These are phyloP conservation scores for Machimus rusticus DNA, from an alignment of 2,888 invertebrate species.

Conservation along the genomic window DNA sequence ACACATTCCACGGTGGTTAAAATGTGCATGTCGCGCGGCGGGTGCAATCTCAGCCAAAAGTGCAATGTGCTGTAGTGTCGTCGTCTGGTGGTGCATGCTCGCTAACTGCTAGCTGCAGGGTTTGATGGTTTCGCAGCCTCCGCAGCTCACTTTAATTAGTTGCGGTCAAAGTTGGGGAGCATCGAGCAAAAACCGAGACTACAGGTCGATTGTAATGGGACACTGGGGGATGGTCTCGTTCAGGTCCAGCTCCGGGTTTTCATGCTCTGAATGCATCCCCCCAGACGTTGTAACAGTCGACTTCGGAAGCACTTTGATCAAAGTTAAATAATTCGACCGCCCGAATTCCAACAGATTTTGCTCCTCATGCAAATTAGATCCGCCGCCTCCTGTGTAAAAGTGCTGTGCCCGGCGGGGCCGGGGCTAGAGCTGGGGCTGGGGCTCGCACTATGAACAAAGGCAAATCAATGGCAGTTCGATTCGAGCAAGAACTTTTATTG, in stretches of 20 bases:
- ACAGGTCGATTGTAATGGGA: neutral
- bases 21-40: constrained; percentile 11
- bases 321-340: constrained; percentile 12
- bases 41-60: constrained; percentile 26
- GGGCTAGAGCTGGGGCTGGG: neutral
- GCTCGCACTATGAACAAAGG: constrained; percentile 2
- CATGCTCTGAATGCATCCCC: neutral
- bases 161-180: constrained; percentile 6
- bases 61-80: constrained; percentile 12
- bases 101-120: neutral
- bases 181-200: neutral
- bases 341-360: neutral
- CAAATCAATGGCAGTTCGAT: constrained; percentile 23
- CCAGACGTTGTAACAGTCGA: neutral
- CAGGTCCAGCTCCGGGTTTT: neutral
- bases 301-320: constrained; percentile 28
- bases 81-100: neutral
- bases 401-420: neutral
- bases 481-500: neutral
- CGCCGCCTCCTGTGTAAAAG: neutral
- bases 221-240: neutral
- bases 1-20: constrained; percentile 42
- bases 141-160: constrained; percentile 25
- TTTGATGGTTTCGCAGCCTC: neutral
- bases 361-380: constrained; percentile 20